A percentile compares a stretch with the other conserved stretches of the same genome.
Evolutionary conservation across 1,140 invertebrate species (phyloP).

Genomic region (Ceratitis capitata): DNA sequence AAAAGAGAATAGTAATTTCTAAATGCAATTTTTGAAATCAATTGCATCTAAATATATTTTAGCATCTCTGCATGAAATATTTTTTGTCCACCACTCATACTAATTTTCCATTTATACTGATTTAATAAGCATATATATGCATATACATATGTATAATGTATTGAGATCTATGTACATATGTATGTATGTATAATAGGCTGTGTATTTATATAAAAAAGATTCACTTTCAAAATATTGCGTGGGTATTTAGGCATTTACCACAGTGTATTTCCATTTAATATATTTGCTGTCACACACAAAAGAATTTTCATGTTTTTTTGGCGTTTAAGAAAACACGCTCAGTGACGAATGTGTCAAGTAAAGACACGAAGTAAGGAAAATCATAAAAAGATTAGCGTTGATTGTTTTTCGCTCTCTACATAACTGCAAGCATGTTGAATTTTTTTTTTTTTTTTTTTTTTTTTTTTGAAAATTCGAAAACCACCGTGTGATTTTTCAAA

Average conservation of each 20-base stretch:
- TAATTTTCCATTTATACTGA: not conserved
- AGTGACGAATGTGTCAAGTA: not conserved
- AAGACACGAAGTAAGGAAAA: not conserved
- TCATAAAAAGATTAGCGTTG: not conserved
- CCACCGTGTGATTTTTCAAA: constrained; percentile 18
- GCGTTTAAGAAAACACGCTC: too few species aligned
- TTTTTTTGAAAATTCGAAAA: not conserved
- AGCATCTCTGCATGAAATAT: not conserved
- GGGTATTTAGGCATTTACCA: not conserved
- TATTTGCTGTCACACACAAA: constrained; percentile 1
- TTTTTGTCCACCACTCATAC: not conserved
- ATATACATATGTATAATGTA: not conserved
- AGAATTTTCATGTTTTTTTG: constrained; percentile 29
- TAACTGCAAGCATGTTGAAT: not conserved
- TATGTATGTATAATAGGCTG: not conserved
- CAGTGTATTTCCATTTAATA: not conserved
- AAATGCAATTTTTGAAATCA: too few species aligned
- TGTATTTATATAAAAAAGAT: constrained; percentile 16
- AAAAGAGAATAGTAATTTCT: too few species aligned
- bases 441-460: too few species aligned
- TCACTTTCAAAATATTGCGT: constrained; percentile 24
- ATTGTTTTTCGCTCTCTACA: not conserved
- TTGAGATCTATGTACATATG: not conserved
- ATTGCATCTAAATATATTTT: too few species aligned
- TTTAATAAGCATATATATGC: not conserved